Evolutionary conservation across 2,888 invertebrate genomes (phyloP).

Genomic region (Drosophila anomelani): DNA sequence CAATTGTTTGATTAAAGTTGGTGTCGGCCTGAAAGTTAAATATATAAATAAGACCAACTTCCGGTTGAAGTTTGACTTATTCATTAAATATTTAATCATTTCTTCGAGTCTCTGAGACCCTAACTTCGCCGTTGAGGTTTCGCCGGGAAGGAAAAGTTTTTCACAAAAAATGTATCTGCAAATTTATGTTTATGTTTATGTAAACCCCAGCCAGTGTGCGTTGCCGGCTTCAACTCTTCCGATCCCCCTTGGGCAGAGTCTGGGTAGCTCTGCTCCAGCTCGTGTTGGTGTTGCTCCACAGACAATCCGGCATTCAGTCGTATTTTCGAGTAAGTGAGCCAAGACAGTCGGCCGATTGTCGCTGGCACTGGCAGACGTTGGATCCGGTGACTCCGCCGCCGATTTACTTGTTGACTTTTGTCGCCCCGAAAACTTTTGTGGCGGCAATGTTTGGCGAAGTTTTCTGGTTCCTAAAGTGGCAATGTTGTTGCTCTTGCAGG

Average conservation of each 20-base stretch:
- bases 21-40: background rate
- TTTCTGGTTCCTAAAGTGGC: constrained; percentile 78
- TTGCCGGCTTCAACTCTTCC: constrained; percentile 35
- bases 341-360: constrained; percentile 55
- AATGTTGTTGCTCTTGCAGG: constrained; percentile 85
- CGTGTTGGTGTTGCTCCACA: constrained; percentile 38
- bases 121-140: constrained; percentile 29
- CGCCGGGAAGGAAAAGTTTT: constrained; percentile 13
- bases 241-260: constrained; percentile 16
- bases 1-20: constrained; percentile 7
- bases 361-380: constrained; percentile 57
- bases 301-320: constrained; percentile 28
- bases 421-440: constrained; percentile 1
- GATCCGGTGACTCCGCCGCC: constrained; percentile 12
- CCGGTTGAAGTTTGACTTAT: constrained; percentile 28
- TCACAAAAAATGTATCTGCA: constrained; percentile 7
- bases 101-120: constrained; percentile 6
- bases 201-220: constrained; percentile 20
- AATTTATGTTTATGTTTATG: constrained; percentile 20
- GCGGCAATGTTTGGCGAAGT: constrained; percentile 57
- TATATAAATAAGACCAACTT: constrained; percentile 20
- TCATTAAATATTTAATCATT: constrained; percentile 40
- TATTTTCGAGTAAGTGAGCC: constrained; percentile 44
- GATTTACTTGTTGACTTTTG: constrained; percentile 17
- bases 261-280: background rate